These are phyloP conservation scores for Procambarus virginalis DNA, from an alignment of 1,140 invertebrate species.

Conservation along the genomic window DNA sequence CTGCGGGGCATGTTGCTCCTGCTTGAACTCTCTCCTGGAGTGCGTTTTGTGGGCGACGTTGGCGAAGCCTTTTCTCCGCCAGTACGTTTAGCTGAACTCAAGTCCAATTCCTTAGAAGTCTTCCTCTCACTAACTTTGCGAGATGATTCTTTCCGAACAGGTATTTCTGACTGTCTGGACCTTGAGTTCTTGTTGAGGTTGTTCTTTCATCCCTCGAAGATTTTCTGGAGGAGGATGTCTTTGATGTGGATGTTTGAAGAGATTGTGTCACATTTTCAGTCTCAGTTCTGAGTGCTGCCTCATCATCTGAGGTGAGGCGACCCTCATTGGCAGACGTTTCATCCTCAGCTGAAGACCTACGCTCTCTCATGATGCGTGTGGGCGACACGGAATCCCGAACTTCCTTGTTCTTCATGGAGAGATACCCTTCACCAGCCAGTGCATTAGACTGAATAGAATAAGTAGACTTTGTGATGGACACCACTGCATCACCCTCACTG, in stretches of 20 bases:
- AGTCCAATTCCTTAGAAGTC: conserved; percentile 52
- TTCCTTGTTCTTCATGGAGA: conserved; percentile 85
- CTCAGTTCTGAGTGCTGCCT: conserved; percentile 53
- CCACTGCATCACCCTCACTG: conserved; percentile 39
- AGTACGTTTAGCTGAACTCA: conserved; percentile 10
- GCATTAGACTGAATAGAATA: conserved; percentile 78
- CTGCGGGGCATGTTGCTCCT: conserved; percentile 23
- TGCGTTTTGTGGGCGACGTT: conserved; percentile 49
- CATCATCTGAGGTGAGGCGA: conserved; percentile 64
- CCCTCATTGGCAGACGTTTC: conserved; percentile 30
- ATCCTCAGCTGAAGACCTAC: conserved; percentile 50
- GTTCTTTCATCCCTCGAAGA: conserved; percentile 44
- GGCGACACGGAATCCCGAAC: conserved; percentile 84
- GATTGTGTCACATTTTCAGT: conserved; percentile 57
- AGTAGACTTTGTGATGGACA: conserved; percentile 60
- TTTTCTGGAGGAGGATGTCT: conserved; percentile 32
- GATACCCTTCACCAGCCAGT: conserved; percentile 83
- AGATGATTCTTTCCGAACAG: conserved; percentile 48
- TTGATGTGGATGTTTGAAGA: conserved; percentile 25
- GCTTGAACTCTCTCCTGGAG: conserved; percentile 39
- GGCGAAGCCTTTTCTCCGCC: conserved; percentile 50
- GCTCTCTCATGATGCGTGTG: conserved; percentile 75
- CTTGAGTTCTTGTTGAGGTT: conserved; percentile 27
- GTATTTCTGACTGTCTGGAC: conserved; percentile 63
- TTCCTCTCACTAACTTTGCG: conserved; percentile 57